These are phyloP conservation scores for Salvator merianae DNA, from an alignment of 2,113 vertebrate species.

Conservation along the genomic window DNA sequence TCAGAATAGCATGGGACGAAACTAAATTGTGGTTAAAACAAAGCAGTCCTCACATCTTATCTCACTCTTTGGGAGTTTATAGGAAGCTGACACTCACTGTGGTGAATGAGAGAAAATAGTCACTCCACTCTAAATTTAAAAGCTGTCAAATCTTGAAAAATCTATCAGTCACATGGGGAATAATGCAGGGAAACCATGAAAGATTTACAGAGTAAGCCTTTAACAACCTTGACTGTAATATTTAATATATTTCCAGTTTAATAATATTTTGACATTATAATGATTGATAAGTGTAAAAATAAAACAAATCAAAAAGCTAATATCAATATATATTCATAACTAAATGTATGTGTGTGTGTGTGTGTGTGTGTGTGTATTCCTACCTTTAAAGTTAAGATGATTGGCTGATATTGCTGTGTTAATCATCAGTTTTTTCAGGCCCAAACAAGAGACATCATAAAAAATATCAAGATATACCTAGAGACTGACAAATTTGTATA, in stretches of 20 bases:
- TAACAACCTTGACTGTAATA: slow-evolving; percentile 64
- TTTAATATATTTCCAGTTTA: slow-evolving; percentile 55
- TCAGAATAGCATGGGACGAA: slow-evolving; percentile 53
- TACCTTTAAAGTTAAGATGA: neutral
- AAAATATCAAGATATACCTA: neutral
- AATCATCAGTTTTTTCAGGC: neutral
- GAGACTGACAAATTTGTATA: neutral
- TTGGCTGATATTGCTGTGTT: neutral
- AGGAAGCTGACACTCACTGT: slow-evolving; percentile 71
- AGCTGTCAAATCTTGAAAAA: slow-evolving; percentile 70
- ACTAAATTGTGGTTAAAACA: slow-evolving; percentile 62
- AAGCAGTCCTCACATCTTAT: slow-evolving; percentile 76
- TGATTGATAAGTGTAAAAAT: slow-evolving; percentile 32
- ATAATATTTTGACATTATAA: slow-evolving; percentile 38
- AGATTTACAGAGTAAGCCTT: slow-evolving; percentile 66
- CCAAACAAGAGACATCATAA: neutral
- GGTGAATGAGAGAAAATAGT: slow-evolving; percentile 61
- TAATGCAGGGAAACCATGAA: slow-evolving; percentile 61
- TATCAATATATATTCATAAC: neutral
- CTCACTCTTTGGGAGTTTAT: slow-evolving; percentile 52
- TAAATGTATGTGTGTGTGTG: slow-evolving; percentile 7
- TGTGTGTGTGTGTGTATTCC: slow-evolving; percentile 10
- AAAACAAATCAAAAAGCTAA: too few relatives aligned
- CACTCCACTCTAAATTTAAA: slow-evolving; percentile 53
- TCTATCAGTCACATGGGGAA: slow-evolving; percentile 62